phyloP scores from a whole-genome alignment of 2,113 vertebrate species.

The Theristicus caerulescens region DNA sequence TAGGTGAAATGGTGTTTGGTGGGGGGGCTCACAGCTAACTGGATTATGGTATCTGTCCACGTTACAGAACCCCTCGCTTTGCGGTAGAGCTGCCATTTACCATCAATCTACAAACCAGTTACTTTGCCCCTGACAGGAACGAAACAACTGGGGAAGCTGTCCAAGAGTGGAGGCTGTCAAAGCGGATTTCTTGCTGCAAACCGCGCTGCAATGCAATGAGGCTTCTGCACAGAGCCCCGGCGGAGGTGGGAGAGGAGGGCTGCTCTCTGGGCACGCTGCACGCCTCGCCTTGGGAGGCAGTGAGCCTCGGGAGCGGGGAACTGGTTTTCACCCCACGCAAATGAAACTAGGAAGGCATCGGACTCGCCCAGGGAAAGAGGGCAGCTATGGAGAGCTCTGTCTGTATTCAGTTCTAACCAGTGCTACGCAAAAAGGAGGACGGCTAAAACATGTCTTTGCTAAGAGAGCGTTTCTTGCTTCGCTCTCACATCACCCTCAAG shows the following conservation, averaged over 20 bases:
- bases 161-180: neutral
- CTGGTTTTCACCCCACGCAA: neutral
- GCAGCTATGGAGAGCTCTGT: neutral
- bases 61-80: no score
- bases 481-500: neutral
- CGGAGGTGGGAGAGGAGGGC: accelerated
- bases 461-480: neutral
- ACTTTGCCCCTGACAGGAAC: neutral
- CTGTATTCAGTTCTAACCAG: neutral
- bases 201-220: neutral
- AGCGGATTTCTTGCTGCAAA: neutral
- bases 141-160: neutral
- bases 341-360: neutral
- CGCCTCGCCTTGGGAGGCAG: neutral
- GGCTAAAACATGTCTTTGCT: neutral
- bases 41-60: neutral
- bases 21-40: no score
- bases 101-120: neutral
- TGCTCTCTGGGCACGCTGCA: neutral
- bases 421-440: neutral
- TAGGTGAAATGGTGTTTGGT: neutral
- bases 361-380: neutral
- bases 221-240: neutral
- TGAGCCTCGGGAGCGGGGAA: neutral
- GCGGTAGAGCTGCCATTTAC: neutral